Evolutionary conservation across 2,888 invertebrate species (phyloP).

Genomic region (Psylliodes chrysocephalus): DNA sequence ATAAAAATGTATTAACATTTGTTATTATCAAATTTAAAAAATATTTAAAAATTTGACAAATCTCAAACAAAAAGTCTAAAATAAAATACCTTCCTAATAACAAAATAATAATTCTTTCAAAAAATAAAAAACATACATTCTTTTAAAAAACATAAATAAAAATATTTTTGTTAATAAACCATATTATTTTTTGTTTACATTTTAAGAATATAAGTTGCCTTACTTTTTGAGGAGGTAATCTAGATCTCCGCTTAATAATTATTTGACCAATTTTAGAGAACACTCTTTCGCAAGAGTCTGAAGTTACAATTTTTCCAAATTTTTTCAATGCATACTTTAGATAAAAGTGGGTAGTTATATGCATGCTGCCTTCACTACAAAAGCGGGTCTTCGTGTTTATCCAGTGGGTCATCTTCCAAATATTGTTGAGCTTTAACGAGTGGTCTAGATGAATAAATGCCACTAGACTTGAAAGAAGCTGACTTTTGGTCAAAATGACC

Average conservation of each 20-base stretch:
- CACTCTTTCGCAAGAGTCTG: background rate
- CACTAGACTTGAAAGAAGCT: constrained; percentile 1
- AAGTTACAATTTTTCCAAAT: constrained; percentile 6
- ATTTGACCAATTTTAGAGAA: constrained; percentile 4
- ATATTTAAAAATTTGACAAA: background rate
- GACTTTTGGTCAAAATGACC: constrained; percentile 19
- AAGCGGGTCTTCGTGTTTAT: constrained; percentile 18
- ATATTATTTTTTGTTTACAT: constrained; percentile 4
- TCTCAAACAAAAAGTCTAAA: background rate
- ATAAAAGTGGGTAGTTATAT: constrained; percentile 9
- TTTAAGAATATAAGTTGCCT: background rate
- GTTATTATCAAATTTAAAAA: background rate
- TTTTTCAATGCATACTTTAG: constrained; percentile 10
- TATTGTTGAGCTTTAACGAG: constrained; percentile 28
- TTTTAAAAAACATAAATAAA: background rate
- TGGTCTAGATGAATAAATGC: constrained; percentile 18
- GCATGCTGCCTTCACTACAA: constrained; percentile 17
- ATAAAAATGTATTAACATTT: background rate
- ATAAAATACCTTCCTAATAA: background rate
- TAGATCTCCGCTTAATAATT: background rate
- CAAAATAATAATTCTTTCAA: background rate
- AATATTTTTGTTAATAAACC: background rate
- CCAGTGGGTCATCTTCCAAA: constrained; percentile 17
- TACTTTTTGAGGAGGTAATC: background rate
- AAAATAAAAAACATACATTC: background rate